These are phyloP conservation scores for Diabrotica balteata DNA, from an alignment of 2,888 invertebrate species.

Conservation along the genomic window DNA sequence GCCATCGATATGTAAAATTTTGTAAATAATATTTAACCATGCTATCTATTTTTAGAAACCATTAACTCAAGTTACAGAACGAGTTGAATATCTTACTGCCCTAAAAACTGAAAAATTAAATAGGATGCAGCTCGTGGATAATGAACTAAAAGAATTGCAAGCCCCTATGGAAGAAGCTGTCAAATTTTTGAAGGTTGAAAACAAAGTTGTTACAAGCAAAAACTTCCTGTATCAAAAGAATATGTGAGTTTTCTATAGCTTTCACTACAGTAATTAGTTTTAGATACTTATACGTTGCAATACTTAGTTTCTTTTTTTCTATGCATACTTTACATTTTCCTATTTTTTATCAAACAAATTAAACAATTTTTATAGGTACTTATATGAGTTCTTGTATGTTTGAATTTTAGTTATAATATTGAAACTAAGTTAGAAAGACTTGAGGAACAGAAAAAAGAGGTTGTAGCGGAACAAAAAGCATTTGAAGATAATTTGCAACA, in stretches of 20 bases:
- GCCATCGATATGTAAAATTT: too few relatives aligned
- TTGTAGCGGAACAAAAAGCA: constrained; percentile 68
- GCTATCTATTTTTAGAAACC: constrained; percentile 67
- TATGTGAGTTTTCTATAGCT: constrained; percentile 61
- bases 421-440: constrained; percentile 64
- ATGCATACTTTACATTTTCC: too few relatives aligned
- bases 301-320: not conserved
- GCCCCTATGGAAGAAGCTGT: constrained; percentile 82
- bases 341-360: too few relatives aligned
- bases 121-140: constrained; percentile 81
- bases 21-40: too few relatives aligned
- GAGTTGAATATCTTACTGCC: constrained; percentile 77
- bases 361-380: too few relatives aligned
- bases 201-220: constrained; percentile 72
- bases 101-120: constrained; percentile 82
- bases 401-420: constrained; percentile 62
- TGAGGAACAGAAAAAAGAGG: constrained; percentile 65
- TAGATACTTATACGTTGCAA: constrained; percentile 1
- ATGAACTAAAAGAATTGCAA: constrained; percentile 80
- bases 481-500: constrained; percentile 66
- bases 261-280: not conserved
- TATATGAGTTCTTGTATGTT: too few relatives aligned
- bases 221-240: constrained; percentile 77
- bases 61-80: constrained; percentile 73
- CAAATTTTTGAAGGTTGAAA: constrained; percentile 80